phyloP scores from a whole-genome alignment of 2,113 vertebrate species.

The Meles meles region DNA sequence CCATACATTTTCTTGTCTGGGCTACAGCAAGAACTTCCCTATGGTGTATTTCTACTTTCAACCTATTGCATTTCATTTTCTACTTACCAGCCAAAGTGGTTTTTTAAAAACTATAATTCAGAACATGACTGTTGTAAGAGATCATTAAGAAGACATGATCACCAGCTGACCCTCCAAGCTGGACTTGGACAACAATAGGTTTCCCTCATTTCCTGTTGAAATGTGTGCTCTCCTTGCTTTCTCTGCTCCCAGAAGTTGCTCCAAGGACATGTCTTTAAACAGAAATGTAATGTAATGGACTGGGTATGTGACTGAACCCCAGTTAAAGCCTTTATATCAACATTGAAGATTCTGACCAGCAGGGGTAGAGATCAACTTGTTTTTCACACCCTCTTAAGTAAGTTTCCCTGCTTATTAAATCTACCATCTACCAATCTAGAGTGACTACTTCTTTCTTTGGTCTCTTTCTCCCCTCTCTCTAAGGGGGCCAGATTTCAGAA shows the following conservation, averaged over 20 bases:
- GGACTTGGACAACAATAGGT: not conserved
- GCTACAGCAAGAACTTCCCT: not conserved
- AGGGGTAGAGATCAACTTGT: not conserved
- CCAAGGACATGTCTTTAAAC: not conserved
- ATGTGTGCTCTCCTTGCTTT: not conserved
- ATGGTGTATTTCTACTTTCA: not conserved
- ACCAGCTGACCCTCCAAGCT: not conserved
- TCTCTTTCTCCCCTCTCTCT: not conserved
- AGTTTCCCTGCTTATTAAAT: not conserved
- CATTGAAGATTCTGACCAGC: not conserved
- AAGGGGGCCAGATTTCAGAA: not conserved
- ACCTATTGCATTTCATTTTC: not conserved
- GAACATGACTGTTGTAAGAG: not conserved
- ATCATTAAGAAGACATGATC: not conserved
- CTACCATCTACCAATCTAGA: not conserved
- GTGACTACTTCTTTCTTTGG: not conserved
- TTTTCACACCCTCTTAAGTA: not conserved
- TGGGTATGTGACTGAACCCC: not conserved
- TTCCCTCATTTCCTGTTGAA: not conserved
- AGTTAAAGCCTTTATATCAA: not conserved
- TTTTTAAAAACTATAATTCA: not conserved
- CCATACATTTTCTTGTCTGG: not conserved
- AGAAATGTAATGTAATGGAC: not conserved
- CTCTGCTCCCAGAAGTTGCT: not conserved
- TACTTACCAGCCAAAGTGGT: not conserved